phyloP scores from a whole-genome alignment of 2,113 vertebrate species.

The Solea solea region DNA sequence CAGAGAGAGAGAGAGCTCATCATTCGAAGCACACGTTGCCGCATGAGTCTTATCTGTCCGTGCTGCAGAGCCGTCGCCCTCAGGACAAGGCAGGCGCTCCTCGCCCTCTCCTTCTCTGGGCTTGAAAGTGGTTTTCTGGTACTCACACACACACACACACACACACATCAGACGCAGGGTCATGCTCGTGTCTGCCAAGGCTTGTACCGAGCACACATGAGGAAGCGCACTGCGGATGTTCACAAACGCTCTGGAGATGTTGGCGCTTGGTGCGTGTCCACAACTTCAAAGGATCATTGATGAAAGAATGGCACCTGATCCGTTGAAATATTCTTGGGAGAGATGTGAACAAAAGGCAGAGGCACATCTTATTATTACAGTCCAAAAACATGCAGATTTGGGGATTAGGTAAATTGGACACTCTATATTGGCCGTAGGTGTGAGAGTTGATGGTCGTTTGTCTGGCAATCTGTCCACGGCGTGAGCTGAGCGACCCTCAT shows the following conservation, averaged over 20 bases:
- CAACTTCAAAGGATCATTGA: constrained; percentile 60
- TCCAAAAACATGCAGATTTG: too few species aligned
- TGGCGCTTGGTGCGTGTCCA: constrained; percentile 43
- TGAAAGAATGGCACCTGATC: constrained; percentile 27
- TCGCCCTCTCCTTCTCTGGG: constrained; percentile 1
- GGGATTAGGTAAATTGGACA: too few species aligned
- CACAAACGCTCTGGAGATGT: constrained; percentile 51
- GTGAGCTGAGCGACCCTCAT: too few species aligned
- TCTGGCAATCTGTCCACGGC: neutral
- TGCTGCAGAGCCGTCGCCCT: constrained; percentile 23
- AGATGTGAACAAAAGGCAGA: constrained; percentile 15
- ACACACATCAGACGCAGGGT: constrained; percentile 41
- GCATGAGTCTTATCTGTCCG: constrained; percentile 14
- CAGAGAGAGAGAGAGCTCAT: neutral
- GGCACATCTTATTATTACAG: neutral
- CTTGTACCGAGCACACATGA: constrained; percentile 1
- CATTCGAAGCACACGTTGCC: constrained; percentile 12
- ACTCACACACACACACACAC: constrained; percentile 12
- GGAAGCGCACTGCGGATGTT: constrained; percentile 27
- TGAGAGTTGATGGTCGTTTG: too few species aligned
- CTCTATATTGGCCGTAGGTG: too few species aligned
- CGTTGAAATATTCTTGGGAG: constrained; percentile 15
- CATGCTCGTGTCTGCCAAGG: neutral
- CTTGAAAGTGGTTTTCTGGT: constrained; percentile 2
- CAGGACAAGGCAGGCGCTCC: constrained; percentile 31